Conservation (phyloP, 2,797 vertebrate species). For the Alectoris magna region DNA sequence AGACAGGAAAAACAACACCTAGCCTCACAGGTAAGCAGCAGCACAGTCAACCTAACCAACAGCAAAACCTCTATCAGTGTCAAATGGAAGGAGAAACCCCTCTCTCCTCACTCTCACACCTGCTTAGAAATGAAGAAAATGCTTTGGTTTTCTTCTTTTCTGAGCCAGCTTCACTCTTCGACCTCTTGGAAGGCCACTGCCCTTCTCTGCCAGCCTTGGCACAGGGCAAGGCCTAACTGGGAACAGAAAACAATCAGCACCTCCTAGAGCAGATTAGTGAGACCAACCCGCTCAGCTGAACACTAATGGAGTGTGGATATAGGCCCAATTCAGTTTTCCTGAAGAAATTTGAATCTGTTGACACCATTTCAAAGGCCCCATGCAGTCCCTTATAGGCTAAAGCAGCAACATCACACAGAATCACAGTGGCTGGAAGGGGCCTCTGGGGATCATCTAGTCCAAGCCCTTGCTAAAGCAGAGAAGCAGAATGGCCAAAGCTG, state of each 20-base stretch:
- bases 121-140: not conserved
- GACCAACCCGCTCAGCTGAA: not conserved
- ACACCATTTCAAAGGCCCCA: not conserved
- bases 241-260: not conserved
- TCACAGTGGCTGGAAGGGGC: not conserved
- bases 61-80: not conserved
- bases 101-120: not conserved
- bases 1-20: not conserved
- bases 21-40: not conserved
- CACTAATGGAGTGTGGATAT: not conserved
- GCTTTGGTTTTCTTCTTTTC: not conserved
- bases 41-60: not conserved
- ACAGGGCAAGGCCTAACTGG: not conserved
- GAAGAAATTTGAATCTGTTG: not conserved
- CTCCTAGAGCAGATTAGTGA: not conserved
- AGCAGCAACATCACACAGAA: not conserved
- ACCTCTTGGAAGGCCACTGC: not conserved
- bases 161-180: not conserved
- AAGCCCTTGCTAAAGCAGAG: not conserved
- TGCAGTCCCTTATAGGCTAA: not conserved
- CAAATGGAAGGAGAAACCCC: rapidly evolving
- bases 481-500: not conserved
- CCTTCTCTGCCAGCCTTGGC: not conserved
- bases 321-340: not conserved
- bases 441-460: not conserved